These are phyloP conservation scores for Drosophila tristis DNA, from an alignment of 1,140 invertebrate genomes.

Conservation along the genomic window DNA sequence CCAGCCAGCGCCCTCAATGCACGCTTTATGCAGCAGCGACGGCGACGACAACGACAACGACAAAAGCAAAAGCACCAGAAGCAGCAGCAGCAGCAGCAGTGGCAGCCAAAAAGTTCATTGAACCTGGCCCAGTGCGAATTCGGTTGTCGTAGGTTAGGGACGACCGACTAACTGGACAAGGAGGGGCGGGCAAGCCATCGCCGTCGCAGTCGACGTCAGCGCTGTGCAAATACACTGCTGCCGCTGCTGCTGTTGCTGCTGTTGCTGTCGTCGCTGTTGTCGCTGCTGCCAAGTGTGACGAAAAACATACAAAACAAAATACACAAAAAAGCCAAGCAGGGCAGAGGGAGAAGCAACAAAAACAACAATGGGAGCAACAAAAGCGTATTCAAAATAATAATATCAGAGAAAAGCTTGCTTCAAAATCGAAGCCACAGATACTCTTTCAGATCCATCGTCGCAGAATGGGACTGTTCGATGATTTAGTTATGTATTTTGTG, in stretches of 20 bases:
- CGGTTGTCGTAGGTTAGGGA: constrained; percentile 81
- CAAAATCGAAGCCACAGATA: too few species aligned
- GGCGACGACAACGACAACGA: constrained; percentile 56
- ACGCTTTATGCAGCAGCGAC: constrained; percentile 70
- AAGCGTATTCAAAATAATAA: constrained; percentile 81
- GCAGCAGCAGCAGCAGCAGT: constrained; percentile 34
- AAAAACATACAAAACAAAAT: constrained; percentile 81
- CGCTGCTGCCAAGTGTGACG: constrained; percentile 77
- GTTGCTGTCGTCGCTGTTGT: constrained; percentile 24
- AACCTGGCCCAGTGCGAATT: constrained; percentile 82
- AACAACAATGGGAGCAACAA: constrained; percentile 64
- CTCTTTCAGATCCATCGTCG: too few species aligned
- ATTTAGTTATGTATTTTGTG: too few species aligned
- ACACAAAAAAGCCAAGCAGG: constrained; percentile 62
- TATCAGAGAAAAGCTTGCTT: constrained; percentile 30
- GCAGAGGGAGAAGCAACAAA: constrained; percentile 38
- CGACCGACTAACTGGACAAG: constrained; percentile 56
- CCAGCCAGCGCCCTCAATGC: constrained; percentile 77
- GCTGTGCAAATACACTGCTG: constrained; percentile 69
- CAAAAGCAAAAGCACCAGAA: constrained; percentile 15
- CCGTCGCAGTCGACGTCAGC: constrained; percentile 43
- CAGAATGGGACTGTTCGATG: too few species aligned
- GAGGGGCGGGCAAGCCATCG: constrained; percentile 46
- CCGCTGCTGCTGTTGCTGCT: constrained; percentile 27
- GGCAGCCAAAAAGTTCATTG: constrained; percentile 80